A percentile compares a stretch with the other conserved stretches of the same genome.
These are phyloP conservation scores for Ficedula albicollis DNA, from an alignment of 2,797 vertebrate species.

Conservation along the genomic window DNA sequence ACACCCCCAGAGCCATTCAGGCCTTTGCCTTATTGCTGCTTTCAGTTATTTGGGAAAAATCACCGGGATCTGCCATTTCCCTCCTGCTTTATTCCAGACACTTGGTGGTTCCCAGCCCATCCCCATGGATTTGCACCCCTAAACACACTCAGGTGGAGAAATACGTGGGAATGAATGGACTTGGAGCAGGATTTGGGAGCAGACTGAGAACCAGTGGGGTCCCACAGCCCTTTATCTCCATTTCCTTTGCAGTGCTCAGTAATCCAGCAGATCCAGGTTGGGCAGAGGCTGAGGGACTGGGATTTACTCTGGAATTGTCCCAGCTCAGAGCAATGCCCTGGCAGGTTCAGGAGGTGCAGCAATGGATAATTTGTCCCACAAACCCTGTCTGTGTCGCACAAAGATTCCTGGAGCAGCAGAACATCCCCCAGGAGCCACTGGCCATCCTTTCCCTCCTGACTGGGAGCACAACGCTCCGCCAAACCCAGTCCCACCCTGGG, in stretches of 20 bases:
- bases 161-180: background rate
- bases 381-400: too few relatives aligned
- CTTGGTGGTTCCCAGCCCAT: background rate
- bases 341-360: background rate
- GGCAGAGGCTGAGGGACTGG: background rate
- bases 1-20: background rate
- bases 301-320: background rate
- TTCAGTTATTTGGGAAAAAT: background rate
- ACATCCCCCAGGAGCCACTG: fast-evolving
- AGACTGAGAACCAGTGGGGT: background rate
- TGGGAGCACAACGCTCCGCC: fast-evolving
- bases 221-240: background rate
- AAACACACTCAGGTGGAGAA: background rate
- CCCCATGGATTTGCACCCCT: background rate
- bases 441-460: background rate
- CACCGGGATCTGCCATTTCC: background rate
- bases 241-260: background rate
- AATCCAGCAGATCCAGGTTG: background rate
- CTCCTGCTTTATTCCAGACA: background rate
- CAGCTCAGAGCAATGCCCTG: background rate
- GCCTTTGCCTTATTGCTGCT: background rate
- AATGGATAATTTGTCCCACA: background rate
- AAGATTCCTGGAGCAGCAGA: background rate
- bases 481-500: fast-evolving
- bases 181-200: background rate